These are phyloP conservation scores for Antitype chi DNA, from an alignment of 2,888 invertebrate species.

Conservation along the genomic window DNA sequence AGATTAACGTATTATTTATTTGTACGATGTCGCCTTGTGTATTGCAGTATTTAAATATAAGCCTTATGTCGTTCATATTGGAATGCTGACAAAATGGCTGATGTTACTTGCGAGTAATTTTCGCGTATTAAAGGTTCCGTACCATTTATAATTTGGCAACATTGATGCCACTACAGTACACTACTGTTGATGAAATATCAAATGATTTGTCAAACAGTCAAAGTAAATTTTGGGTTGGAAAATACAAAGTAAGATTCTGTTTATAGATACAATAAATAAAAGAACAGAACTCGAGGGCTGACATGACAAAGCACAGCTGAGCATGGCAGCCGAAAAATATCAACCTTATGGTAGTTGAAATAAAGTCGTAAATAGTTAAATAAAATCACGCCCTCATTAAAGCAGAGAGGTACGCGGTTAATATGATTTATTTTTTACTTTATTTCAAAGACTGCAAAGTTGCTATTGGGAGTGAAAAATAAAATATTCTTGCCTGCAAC, in stretches of 20 bases:
- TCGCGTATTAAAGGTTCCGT: neutral
- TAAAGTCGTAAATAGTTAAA: neutral
- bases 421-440: neutral
- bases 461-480: no score
- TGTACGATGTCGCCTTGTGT: constrained; percentile 26
- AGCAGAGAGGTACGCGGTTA: no score
- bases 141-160: neutral
- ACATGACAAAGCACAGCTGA: neutral
- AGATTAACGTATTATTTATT: constrained; percentile 54
- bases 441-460: neutral
- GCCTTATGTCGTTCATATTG: constrained; percentile 38
- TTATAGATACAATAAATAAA: neutral
- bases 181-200: neutral
- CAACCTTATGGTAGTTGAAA: neutral
- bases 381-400: neutral
- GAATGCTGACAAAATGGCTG: constrained; percentile 13
- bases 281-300: no score
- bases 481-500: neutral
- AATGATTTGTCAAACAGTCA: neutral
- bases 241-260: neutral
- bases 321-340: neutral
- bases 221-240: neutral
- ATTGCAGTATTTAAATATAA: constrained; percentile 47
- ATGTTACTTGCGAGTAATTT: neutral
- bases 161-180: neutral